Evolutionary conservation across 2,113 vertebrate species (phyloP), one percentile per base, ranked within the genome.

Genomic region (Coracopsis vasa): DNA sequence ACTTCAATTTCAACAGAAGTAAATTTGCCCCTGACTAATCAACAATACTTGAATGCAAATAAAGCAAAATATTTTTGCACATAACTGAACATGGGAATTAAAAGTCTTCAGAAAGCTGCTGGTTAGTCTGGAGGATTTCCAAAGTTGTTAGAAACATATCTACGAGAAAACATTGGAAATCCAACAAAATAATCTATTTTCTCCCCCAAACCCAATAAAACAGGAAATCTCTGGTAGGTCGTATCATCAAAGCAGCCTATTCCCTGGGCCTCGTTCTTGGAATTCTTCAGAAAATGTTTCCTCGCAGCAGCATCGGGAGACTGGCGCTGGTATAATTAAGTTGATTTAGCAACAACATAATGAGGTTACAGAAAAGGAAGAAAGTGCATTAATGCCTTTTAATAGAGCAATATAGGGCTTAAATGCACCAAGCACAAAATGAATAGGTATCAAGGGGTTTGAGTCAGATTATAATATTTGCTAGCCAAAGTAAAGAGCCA

Each of bases 341-440:
- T 53, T 72, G 61, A 92, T 90, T 84, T 62, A 88, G 50, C 51
- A 86, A 67, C 18, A 95, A 47, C 13, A 19, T 70, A 86, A 86
- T 64, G 71, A 96, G 37, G 56, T 60, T 86, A 88, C 0, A 1
- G 60, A 85, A 90, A 86, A 88, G 41, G 53, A 79, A 62, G 27
- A 86, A 80, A 60, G 61, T 37, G 50, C 35, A 86, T 86, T 86
- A 90, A 66, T 73, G 72, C 61, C 64, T 94, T 95, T 96, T 84
- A 97, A 88, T 90, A 92, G 64, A 88, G 60, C 27, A 81, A 88
- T 60, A 72, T 0, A 82, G 42, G 25, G 39, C 50, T 92, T 90
- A 80, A 87, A 73, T 29, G 53, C 48, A 74, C 44, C 31, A 51
- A 80, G 23, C 25, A 56, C 50, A 86, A 90, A 75, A 92, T 48